Evolutionary conservation across 1,140 invertebrate species (phyloP), one percentile per base, ranked within the genome.

Genomic region (Panulirus ornatus): DNA sequence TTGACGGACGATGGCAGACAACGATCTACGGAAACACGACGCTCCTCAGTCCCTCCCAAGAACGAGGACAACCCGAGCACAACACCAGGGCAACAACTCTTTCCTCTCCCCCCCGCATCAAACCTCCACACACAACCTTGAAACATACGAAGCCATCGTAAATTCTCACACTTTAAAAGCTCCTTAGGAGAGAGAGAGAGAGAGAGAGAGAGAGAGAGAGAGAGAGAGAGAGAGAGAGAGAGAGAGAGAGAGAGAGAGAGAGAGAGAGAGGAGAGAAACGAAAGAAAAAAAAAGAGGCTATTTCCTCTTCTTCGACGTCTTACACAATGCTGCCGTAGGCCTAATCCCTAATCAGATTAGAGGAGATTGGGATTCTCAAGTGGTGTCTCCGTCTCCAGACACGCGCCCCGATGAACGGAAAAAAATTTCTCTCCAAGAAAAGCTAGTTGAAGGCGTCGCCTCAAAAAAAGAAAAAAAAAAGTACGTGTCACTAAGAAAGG

Each of bases 311-410:
- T 14, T 14, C 19, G 19, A 54, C 51, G 19, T 47, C 51, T 8
- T 19, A 11, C 22, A 66, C 58, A 66, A 66, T 66, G n/a, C 58
- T 66, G 3, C 58, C 22, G 22, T 66, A 66, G 58, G n/a, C 58
- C 58, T 66, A 66, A 66, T 66, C 58, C 58, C n/a, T 66, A 66
- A 66, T 66, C 58, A 66, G 58, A 66, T 66, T 66, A 66, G n/a
- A 14, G 58, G 58, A 66, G 58, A 66, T 27, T 66, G n/a, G 58
- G 11, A 66, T 27, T 66, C 58, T 27, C 5, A 66, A 19, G 5
- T 66, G n/a, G 8, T 14, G n/a, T 30, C 58, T 30, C 11, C 58
- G 30, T 27, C 58, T 66, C 58, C 30, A 27, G 8, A 30, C n/a
- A 30, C 58, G 58, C n/a, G 3, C 2, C 58, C 51, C 51, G 3